These are phyloP conservation scores for Frankliniella fusca DNA, from an alignment of 2,888 invertebrate species.

Conservation along the genomic window DNA sequence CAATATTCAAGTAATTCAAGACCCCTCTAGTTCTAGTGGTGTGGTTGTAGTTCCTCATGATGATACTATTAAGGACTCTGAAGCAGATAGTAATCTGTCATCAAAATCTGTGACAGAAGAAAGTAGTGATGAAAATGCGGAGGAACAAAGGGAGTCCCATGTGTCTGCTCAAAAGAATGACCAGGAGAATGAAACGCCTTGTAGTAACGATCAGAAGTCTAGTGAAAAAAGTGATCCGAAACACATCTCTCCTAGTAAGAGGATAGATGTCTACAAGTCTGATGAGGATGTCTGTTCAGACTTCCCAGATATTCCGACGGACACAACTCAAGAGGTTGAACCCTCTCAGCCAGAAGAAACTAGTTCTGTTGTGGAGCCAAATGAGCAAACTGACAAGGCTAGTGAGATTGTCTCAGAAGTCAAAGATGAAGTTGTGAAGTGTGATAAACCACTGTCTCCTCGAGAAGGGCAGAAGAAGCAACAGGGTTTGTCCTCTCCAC, in stretches of 20 bases:
- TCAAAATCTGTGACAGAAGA: neutral
- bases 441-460: neutral
- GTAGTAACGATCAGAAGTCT: neutral
- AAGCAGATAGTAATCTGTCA: neutral
- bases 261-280: neutral
- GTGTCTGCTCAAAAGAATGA: neutral
- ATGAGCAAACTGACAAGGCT: constrained; percentile 34
- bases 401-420: constrained; percentile 32
- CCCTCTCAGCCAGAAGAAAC: constrained; percentile 36
- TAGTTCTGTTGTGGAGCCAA: constrained; percentile 29
- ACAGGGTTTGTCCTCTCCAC: too few relatives aligned
- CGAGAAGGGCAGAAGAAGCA: too few relatives aligned
- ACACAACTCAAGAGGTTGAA: constrained; percentile 37
- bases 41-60: constrained; percentile 9
- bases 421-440: constrained; percentile 30
- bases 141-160: neutral
- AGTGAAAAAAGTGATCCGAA: neutral
- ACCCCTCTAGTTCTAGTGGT: neutral
- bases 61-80: neutral
- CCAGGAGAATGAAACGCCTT: neutral
- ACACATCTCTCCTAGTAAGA: neutral
- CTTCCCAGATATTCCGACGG: constrained; percentile 28
- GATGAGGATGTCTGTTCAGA: neutral
- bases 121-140: neutral
- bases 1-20: constrained; percentile 1